A percentile compares a stretch with the other conserved stretches of the same genome.
phyloP scores from a whole-genome alignment of 2,888 invertebrate genomes.

The Spodoptera picta region DNA sequence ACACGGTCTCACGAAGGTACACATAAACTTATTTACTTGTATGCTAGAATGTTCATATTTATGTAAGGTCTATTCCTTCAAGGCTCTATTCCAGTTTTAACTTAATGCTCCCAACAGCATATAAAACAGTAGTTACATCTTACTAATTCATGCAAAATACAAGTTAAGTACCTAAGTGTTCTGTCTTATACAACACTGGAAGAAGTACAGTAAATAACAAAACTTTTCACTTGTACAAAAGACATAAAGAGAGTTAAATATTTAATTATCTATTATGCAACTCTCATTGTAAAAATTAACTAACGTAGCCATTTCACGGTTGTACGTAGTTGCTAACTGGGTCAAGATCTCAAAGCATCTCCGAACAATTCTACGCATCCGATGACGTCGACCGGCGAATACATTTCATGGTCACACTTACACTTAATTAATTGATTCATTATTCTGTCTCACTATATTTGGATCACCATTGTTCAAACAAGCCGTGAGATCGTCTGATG shows the following conservation, averaged over 20 bases:
- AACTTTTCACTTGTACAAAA: background rate
- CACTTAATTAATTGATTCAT: constrained; percentile 56
- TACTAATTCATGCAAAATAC: constrained; percentile 5
- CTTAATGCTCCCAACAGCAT: background rate
- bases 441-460: constrained; percentile 45
- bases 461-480: constrained; percentile 40
- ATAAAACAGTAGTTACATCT: constrained; percentile 8
- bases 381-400: constrained; percentile 30
- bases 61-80: too few species aligned
- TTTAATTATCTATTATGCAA: constrained; percentile 19
- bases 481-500: constrained; percentile 56
- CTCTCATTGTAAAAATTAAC: constrained; percentile 13
- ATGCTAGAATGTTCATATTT: too few species aligned
- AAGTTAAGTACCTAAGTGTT: background rate
- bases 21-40: too few species aligned
- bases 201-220: background rate
- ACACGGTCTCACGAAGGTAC: too few species aligned
- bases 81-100: constrained; percentile 14
- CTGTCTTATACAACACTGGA: background rate
- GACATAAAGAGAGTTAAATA: background rate
- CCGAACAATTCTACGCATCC: constrained; percentile 47
- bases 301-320: background rate
- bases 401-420: constrained; percentile 45
- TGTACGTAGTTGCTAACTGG: constrained; percentile 32
- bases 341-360: constrained; percentile 56